Base-by-base conservation (phyloP, 2,797 vertebrate species). In the Peromyscus aztecus region DNA sequence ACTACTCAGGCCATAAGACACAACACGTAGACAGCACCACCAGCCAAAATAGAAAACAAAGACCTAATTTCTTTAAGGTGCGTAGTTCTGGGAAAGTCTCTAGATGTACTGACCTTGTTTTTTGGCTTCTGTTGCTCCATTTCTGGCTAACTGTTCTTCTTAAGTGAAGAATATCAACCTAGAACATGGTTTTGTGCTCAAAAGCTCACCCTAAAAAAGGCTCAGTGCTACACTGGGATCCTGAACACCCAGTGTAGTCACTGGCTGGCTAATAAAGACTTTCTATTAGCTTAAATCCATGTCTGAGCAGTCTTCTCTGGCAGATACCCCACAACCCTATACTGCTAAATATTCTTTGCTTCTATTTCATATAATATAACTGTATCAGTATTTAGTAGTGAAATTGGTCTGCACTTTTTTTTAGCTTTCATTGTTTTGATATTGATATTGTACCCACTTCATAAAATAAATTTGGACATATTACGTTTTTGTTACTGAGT, bases 391-490 rank as follows among this genome's bases (percentile, higher is more conserved):
- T 76, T 76, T 81, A 89, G 29, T 92, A 76, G 65, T 89, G 40
- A 76, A 55, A 89, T 61, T 92, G 46, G 78, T 52, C 67, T 89
- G 4, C 27, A 57, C 37, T 4, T 46, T 37, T 37, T 76, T 76
- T 67, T 67, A 95, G 77, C 6, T 52, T 84, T 49, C 65, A n/a
- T 63, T 82, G 17, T 52, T 95, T 94, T 65, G 43, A 8, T 94
- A 75, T 61, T 77, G 40, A 27, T 46, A 29, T 27, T 63, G n/a
- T 55, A 76, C 17, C 82, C 14, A 49, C 24, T 67, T 90, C 71
- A 84, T 93, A 90, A 94, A 94, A 76, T 85, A 73, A 71, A 88
- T 73, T 57, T 73, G 24, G 16, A 88, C 24, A 73, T 23, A 71
- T 16, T 65, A 7, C 69, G 17, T 59, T 43, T 89, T 93, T 27